Evolutionary conservation across 2,888 invertebrate genomes (phyloP).

Genomic region (Nomada flava): DNA sequence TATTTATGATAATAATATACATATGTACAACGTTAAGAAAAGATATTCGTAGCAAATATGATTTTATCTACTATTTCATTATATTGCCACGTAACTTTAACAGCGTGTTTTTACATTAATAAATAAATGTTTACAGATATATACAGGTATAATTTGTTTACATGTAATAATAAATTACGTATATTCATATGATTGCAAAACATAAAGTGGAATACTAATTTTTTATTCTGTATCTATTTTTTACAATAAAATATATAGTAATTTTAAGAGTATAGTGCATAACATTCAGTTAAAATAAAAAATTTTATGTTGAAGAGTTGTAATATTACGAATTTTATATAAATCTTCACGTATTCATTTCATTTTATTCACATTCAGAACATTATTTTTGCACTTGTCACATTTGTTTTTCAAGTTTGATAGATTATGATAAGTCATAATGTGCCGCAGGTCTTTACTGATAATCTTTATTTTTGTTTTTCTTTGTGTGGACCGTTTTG

Average conservation of each 20-base stretch:
- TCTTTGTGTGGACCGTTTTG: neutral
- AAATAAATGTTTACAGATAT: neutral
- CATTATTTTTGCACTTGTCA: neutral
- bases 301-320: too few species aligned
- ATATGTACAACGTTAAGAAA: neutral
- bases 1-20: slow-evolving; percentile 8
- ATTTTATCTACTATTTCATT: neutral
- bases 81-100: neutral
- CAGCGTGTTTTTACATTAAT: neutral
- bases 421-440: neutral
- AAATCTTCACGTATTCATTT: neutral
- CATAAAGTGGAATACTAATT: neutral
- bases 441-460: neutral
- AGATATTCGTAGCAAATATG: neutral
- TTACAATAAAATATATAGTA: neutral
- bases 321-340: neutral
- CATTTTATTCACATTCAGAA: neutral
- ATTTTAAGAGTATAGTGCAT: neutral
- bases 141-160: neutral
- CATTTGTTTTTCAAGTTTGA: neutral
- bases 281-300: neutral
- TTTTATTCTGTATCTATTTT: neutral
- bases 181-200: neutral
- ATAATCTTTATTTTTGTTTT: neutral
- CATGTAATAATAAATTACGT: neutral